Percentiles rank a stretch among this genome's conserved stretches.
Evolutionary conservation across 2,797 vertebrate genomes (phyloP).

Genomic region (Sebastiscus tertius): DNA sequence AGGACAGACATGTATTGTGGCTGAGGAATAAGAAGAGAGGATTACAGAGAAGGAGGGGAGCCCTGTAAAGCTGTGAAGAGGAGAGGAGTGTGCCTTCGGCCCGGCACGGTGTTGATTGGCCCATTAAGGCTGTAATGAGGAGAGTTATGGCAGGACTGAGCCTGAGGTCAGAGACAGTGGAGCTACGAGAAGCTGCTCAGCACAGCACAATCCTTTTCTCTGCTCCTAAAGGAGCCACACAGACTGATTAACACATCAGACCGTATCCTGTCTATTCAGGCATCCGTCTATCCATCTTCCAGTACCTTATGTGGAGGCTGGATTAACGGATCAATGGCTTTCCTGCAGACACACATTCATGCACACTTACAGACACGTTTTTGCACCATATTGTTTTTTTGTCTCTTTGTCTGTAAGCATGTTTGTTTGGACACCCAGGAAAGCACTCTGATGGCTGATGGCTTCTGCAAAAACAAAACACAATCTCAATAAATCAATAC

Average conservation of each 20-base stretch:
- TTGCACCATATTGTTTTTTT: neutral
- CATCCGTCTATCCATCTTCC: neutral
- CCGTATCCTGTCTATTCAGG: neutral
- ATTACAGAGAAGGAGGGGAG: conserved; percentile 1
- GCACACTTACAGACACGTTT: neutral
- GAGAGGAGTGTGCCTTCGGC: conserved; percentile 28
- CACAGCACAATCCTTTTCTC: conserved; percentile 32
- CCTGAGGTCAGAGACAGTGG: conserved; percentile 43
- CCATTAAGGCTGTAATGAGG: conserved; percentile 64
- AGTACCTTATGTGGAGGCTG: neutral
- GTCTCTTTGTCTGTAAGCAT: neutral
- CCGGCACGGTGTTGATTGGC: conserved; percentile 37
- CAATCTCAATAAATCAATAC: conserved; percentile 26
- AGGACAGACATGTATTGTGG: neutral
- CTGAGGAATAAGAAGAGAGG: neutral
- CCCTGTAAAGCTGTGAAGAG: conserved; percentile 17
- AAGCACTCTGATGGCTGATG: neutral
- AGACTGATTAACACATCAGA: neutral
- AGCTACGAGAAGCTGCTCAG: conserved; percentile 37
- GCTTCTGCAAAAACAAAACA: conserved; percentile 6
- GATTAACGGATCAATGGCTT: neutral
- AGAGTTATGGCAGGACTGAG: conserved; percentile 56
- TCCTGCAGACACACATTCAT: neutral
- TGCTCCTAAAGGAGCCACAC: neutral
- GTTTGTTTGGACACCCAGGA: neutral